These are phyloP conservation scores for Sinodicranocentrus sp. DNA, from an alignment of 2,888 invertebrate species.

Conservation along the genomic window DNA sequence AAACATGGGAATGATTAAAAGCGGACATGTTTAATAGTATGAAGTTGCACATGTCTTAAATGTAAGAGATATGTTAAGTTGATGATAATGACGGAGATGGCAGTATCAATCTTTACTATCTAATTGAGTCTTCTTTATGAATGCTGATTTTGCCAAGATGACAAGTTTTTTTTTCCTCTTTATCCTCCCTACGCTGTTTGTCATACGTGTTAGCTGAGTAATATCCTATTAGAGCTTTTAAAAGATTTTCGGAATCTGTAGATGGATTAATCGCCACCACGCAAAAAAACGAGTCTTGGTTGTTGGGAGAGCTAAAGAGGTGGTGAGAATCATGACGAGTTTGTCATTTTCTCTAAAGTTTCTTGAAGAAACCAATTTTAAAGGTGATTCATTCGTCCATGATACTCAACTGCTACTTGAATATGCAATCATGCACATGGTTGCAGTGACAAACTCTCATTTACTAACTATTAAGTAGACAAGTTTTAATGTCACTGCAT, in stretches of 20 bases:
- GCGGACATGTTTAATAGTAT: conserved; percentile 31
- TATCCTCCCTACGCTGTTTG: not conserved
- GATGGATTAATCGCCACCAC: conserved; percentile 40
- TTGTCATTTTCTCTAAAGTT: conserved; percentile 48
- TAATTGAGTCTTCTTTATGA: conserved; percentile 50
- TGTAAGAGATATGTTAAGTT: conserved; percentile 37
- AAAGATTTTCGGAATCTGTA: conserved; percentile 7
- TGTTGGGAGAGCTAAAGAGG: conserved; percentile 7
- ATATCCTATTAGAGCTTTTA: not conserved
- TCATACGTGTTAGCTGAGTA: too few species aligned
- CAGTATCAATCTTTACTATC: conserved; percentile 22
- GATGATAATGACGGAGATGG: conserved; percentile 27
- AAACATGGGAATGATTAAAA: conserved; percentile 63
- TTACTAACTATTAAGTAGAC: conserved; percentile 53
- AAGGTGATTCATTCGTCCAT: conserved; percentile 46
- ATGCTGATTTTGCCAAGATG: conserved; percentile 56
- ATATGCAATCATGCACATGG: not conserved
- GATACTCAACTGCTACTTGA: not conserved
- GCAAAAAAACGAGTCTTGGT: conserved; percentile 4
- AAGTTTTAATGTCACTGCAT: conserved; percentile 56
- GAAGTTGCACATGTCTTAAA: not conserved
- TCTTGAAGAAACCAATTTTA: conserved; percentile 41
- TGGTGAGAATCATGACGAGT: conserved; percentile 54
- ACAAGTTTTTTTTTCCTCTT: conserved; percentile 24
- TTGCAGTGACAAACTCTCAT: conserved; percentile 29